Evolutionary conservation across 2,113 vertebrate species (phyloP).

Genomic region (Sardina pilchardus): DNA sequence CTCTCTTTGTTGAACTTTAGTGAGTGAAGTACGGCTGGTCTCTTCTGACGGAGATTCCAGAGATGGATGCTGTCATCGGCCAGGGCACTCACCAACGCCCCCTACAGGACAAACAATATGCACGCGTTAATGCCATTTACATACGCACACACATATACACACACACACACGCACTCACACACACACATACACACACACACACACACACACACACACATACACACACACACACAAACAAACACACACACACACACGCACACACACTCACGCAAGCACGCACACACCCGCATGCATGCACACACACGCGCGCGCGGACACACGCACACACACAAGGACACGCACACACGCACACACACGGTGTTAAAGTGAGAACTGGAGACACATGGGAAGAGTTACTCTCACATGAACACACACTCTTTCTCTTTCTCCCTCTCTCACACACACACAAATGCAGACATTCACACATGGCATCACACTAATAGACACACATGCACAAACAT

Average conservation of each 20-base stretch:
- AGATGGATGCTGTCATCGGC: constrained; percentile 97
- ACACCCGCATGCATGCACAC: background rate
- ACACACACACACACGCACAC: background rate
- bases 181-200: background rate
- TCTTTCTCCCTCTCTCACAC: background rate
- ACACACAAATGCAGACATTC: background rate
- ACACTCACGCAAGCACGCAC: background rate
- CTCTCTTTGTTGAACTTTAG: constrained; percentile 98
- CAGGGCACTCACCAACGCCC: constrained; percentile 97
- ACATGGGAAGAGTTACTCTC: background rate
- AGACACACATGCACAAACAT: background rate
- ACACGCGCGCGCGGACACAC: background rate
- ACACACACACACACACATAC: background rate
- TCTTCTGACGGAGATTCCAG: constrained; percentile 98
- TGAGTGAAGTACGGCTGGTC: constrained; percentile 95
- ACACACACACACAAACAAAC: background rate
- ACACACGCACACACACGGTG: background rate
- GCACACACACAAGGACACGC: background rate
- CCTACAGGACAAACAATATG: constrained; percentile 67
- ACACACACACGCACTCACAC: background rate
- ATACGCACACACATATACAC: background rate
- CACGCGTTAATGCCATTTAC: background rate
- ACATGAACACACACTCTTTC: background rate
- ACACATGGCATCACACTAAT: too few relatives aligned
- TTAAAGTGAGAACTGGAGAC: background rate